Percentiles rank a stretch among this genome's conserved stretches.
Conservation (phyloP, 2,113 vertebrate species). For the Nannobrachium achirus region DNA sequence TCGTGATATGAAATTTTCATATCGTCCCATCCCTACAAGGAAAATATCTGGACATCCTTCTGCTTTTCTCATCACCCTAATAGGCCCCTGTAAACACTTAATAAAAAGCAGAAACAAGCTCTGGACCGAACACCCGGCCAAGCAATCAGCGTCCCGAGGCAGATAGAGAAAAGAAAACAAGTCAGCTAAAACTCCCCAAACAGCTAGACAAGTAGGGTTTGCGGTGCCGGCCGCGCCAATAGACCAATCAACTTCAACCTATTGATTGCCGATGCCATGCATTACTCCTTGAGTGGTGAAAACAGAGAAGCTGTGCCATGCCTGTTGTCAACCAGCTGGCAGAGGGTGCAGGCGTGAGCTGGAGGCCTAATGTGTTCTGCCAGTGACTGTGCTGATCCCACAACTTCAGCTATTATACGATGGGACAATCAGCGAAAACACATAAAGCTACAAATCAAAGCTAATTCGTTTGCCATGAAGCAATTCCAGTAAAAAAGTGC, state of each 20-base stretch:
- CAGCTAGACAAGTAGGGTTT: conserved; percentile 21
- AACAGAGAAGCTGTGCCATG: conserved; percentile 25
- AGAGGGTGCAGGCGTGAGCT: conserved; percentile 6
- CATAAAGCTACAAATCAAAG: too few species aligned
- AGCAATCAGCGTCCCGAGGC: background rate
- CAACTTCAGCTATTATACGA: conserved; percentile 28
- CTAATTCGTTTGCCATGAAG: conserved; percentile 22
- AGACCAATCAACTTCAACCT: conserved; percentile 37
- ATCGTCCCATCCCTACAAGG: too few species aligned
- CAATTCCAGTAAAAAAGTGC: conserved; percentile 25
- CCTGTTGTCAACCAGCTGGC: conserved; percentile 30
- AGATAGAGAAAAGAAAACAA: conserved; percentile 4
- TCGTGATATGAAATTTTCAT: too few species aligned
- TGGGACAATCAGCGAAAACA: conserved; percentile 34
- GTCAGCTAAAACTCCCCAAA: conserved; percentile 30
- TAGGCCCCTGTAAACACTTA: conserved; percentile 21
- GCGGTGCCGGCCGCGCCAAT: conserved; percentile 26
- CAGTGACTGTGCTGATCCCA: conserved; percentile 41
- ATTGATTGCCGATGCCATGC: conserved; percentile 43
- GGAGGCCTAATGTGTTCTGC: conserved; percentile 21
- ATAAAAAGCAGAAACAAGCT: conserved; percentile 31
- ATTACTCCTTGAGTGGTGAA: conserved; percentile 38
- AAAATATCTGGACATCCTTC: conserved; percentile 5
- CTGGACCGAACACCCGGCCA: conserved; percentile 1
- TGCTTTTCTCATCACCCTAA: conserved; percentile 24